Conservation (phyloP, 2,888 invertebrate genomes). For the Zelleria hepariella region DNA sequence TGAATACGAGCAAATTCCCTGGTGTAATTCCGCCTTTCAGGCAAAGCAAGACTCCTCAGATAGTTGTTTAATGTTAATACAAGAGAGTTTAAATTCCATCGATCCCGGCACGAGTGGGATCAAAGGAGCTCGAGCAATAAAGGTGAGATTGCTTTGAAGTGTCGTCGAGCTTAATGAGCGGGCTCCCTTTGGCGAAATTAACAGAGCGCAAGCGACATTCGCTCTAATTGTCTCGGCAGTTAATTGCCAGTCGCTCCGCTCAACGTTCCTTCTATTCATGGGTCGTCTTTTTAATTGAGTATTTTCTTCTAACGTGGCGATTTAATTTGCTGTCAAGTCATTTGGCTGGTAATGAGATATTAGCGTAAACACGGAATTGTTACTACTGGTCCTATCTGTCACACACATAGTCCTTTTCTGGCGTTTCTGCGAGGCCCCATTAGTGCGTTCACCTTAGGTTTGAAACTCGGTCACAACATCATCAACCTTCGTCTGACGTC, state of each 20-base stretch:
- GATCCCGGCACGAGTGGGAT: conserved; percentile 37
- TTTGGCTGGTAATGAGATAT: not conserved
- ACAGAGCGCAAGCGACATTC: conserved; percentile 23
- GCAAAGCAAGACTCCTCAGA: conserved; percentile 8
- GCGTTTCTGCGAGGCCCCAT: too few relatives aligned
- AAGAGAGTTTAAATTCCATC: conserved; percentile 42
- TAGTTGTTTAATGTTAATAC: conserved; percentile 46
- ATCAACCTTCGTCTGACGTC: too few relatives aligned
- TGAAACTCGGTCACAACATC: too few relatives aligned
- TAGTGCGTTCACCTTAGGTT: too few relatives aligned
- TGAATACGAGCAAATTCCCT: too few relatives aligned
- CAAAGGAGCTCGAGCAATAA: conserved; percentile 45
- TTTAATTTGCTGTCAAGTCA: not conserved
- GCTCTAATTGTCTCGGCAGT: conserved; percentile 28
- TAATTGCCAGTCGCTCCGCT: conserved; percentile 26
- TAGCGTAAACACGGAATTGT: not conserved
- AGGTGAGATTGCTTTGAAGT: conserved; percentile 53
- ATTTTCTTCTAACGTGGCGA: not conserved
- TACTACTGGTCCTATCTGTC: not conserved
- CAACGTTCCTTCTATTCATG: not conserved
- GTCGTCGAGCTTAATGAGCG: conserved; percentile 34
- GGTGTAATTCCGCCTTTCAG: too few relatives aligned
- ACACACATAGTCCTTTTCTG: not conserved
- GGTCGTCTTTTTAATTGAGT: not conserved
- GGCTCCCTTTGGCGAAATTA: conserved; percentile 1